phyloP scores from a whole-genome alignment of 2,888 invertebrate genomes.

The Protonemura montana region DNA sequence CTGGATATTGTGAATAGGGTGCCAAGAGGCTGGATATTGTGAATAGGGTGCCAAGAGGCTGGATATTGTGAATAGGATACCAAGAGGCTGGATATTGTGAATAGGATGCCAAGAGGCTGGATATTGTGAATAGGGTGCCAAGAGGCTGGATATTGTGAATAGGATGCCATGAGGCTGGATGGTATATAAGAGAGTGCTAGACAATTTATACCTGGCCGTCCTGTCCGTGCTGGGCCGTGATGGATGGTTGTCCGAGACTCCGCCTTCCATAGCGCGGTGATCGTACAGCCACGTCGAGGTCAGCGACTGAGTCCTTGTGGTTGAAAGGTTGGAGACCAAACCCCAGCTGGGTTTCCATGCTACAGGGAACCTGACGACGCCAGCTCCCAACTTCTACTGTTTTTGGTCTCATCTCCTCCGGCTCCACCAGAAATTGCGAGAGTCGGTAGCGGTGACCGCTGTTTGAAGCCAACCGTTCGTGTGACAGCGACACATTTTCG shows the following conservation, averaged over 20 bases:
- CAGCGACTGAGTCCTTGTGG: background rate
- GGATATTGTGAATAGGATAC: no score
- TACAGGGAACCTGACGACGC: conserved; percentile 32
- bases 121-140: no score
- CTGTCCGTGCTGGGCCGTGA: background rate
- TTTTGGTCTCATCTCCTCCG: conserved; percentile 54
- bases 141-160: no score
- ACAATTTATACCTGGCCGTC: no score
- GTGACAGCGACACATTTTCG: conserved; percentile 49
- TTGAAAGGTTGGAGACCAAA: background rate
- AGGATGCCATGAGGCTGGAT: no score
- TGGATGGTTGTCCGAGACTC: conserved; percentile 34
- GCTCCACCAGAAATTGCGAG: conserved; percentile 54
- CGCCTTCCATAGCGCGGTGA: conserved; percentile 45
- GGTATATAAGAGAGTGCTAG: no score
- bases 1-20: no score
- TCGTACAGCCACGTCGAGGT: conserved; percentile 39
- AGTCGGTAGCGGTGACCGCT: conserved; percentile 47
- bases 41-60: no score
- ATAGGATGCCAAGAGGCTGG: no score
- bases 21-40: no score
- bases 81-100: no score
- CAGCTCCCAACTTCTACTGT: conserved; percentile 57
- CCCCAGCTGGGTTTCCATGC: conserved; percentile 28
- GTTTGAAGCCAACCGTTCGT: conserved; percentile 49